These are phyloP conservation scores for Micrasema minimum DNA, from an alignment of 1,140 invertebrate species.

Conservation along the genomic window DNA sequence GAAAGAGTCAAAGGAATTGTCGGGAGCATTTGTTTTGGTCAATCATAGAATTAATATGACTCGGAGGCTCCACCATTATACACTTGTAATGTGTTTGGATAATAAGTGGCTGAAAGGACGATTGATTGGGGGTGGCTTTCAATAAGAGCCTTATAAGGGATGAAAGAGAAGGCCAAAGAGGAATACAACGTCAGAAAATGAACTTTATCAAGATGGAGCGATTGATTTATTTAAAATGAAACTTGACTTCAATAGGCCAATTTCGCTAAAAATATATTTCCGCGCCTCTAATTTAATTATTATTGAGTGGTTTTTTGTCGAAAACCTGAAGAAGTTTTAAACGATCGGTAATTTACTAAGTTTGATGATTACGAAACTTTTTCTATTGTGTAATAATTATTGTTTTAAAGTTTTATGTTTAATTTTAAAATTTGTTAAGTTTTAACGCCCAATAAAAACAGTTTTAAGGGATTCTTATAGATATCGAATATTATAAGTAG, in stretches of 20 bases:
- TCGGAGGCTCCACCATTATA: constrained; percentile 16
- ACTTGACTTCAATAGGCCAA: background rate
- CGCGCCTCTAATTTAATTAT: too few relatives aligned
- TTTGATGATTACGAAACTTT: too few relatives aligned
- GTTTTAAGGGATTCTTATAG: too few relatives aligned
- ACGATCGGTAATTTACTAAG: too few relatives aligned
- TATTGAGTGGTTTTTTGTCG: too few relatives aligned
- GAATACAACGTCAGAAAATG: background rate
- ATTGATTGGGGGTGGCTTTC: constrained; percentile 37
- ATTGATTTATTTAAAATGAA: constrained; percentile 24
- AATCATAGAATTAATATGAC: constrained; percentile 28
- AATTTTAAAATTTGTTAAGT: too few relatives aligned
- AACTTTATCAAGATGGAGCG: constrained; percentile 11
- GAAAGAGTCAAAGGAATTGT: background rate
- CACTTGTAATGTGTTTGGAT: constrained; percentile 36
- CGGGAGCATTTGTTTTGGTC: constrained; percentile 18
- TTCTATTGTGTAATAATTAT: too few relatives aligned
- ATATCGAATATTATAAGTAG: too few relatives aligned
- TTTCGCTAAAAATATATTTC: too few relatives aligned
- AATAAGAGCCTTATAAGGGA: constrained; percentile 24
- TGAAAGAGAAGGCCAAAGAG: constrained; percentile 23
- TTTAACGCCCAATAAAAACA: too few relatives aligned
- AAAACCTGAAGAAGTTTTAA: too few relatives aligned
- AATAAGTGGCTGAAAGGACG: constrained; percentile 36
- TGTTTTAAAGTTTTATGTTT: too few relatives aligned